Evolutionary conservation across 2,113 vertebrate genomes (phyloP).

Genomic region (Pogona vitticeps): DNA sequence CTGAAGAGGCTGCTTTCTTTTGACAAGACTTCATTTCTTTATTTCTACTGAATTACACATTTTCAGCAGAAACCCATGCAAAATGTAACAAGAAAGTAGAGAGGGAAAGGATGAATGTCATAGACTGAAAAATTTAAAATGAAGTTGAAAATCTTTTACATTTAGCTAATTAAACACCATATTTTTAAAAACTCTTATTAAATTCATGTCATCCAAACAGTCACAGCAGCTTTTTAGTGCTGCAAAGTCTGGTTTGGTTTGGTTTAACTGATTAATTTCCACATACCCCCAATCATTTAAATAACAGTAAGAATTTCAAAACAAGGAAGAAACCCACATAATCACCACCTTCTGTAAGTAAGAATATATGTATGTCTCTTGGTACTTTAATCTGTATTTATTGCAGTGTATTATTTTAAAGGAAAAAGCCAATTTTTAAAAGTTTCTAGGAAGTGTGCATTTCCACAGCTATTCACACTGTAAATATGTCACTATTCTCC

Average conservation of each 20-base stretch:
- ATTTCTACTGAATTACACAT: constrained; percentile 28
- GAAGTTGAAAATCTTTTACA: background rate
- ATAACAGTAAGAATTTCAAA: too few relatives aligned
- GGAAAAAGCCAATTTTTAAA: background rate
- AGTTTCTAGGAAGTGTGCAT: background rate
- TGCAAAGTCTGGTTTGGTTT: too few relatives aligned
- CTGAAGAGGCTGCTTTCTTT: constrained; percentile 7
- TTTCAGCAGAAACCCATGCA: background rate
- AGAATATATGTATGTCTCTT: too few relatives aligned
- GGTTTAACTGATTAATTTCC: too few relatives aligned
- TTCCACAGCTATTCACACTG: background rate
- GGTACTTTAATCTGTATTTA: too few relatives aligned
- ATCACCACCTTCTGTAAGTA: too few relatives aligned
- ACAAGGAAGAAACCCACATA: too few relatives aligned
- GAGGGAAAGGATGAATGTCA: background rate
- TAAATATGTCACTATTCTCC: background rate
- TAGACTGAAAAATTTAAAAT: background rate
- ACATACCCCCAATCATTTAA: too few relatives aligned
- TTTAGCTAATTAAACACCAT: too few relatives aligned
- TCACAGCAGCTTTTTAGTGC: background rate
- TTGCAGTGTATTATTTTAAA: background rate
- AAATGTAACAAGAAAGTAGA: background rate
- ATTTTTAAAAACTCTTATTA: too few relatives aligned
- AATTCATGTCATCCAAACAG: background rate
- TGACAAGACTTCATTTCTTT: background rate